A percentile compares a stretch with the other conserved stretches of the same genome.
phyloP scores from a whole-genome alignment of 2,113 vertebrate species.

The Halcyon senegalensis region DNA sequence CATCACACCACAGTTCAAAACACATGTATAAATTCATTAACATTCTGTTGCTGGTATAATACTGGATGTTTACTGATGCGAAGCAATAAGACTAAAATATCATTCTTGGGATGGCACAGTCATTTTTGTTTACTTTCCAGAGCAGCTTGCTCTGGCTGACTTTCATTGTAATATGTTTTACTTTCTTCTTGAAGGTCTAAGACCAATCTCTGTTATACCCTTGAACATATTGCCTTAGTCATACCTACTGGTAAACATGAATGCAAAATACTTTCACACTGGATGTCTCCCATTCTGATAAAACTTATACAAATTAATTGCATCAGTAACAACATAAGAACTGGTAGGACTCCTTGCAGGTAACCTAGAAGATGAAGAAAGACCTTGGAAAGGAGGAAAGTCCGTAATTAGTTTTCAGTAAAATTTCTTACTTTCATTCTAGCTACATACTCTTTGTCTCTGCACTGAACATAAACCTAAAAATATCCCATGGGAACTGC shows the following conservation, averaged over 20 bases:
- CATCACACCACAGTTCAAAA: not conserved
- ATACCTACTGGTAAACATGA: not conserved
- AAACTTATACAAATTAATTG: not conserved
- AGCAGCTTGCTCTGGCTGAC: not conserved
- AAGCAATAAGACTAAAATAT: not conserved
- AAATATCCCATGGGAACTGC: not conserved
- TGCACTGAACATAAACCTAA: not conserved
- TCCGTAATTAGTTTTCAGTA: not conserved
- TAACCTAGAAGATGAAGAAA: not conserved
- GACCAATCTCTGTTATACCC: not conserved
- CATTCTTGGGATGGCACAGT: not conserved
- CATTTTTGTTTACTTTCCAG: not conserved
- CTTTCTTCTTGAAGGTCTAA: not conserved
- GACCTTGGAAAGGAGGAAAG: not conserved
- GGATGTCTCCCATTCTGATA: not conserved
- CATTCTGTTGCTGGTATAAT: not conserved
- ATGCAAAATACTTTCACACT: not conserved
- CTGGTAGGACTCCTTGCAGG: not conserved
- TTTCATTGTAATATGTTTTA: not conserved
- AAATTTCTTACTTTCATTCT: not conserved
- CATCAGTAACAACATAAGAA: not conserved
- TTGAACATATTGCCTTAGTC: not conserved
- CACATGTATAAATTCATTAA: not conserved
- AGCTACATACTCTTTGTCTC: not conserved
- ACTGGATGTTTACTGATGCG: not conserved